A percentile compares a stretch with the other conserved stretches of the same genome.
These are phyloP conservation scores for Argyra leucocephala DNA, from an alignment of 2,888 invertebrate species.

Conservation along the genomic window DNA sequence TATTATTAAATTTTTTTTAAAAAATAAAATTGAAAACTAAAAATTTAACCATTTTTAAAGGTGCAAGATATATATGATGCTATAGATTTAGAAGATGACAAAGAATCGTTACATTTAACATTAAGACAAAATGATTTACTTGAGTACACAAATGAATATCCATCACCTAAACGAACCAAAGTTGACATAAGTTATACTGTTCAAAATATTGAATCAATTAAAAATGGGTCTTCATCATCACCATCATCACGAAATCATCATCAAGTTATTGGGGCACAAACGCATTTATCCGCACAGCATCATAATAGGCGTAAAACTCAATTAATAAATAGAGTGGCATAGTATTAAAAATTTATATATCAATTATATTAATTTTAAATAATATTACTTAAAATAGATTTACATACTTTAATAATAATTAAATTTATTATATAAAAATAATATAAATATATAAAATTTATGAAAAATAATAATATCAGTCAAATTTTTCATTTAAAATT, in stretches of 20 bases:
- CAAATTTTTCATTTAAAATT: neutral
- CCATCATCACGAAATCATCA: neutral
- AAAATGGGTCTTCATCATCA: neutral
- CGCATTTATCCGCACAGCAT: neutral
- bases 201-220: neutral
- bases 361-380: no score
- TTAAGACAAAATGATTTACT: slow-evolving; percentile 45
- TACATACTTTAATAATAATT: no score
- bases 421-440: no score
- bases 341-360: neutral
- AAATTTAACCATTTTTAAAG: slow-evolving; percentile 36
- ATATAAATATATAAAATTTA: no score
- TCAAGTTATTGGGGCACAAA: neutral
- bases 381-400: no score
- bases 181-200: slow-evolving; percentile 41
- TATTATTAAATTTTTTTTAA: neutral
- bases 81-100: slow-evolving; percentile 58
- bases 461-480: no score
- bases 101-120: slow-evolving; percentile 32
- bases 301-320: neutral
- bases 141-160: slow-evolving; percentile 48
- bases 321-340: neutral
- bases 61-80: slow-evolving; percentile 64
- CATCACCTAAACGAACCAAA: slow-evolving; percentile 37
- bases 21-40: neutral